phyloP scores from a whole-genome alignment of 2,797 vertebrate genomes.

The Oreortyx pictus region DNA sequence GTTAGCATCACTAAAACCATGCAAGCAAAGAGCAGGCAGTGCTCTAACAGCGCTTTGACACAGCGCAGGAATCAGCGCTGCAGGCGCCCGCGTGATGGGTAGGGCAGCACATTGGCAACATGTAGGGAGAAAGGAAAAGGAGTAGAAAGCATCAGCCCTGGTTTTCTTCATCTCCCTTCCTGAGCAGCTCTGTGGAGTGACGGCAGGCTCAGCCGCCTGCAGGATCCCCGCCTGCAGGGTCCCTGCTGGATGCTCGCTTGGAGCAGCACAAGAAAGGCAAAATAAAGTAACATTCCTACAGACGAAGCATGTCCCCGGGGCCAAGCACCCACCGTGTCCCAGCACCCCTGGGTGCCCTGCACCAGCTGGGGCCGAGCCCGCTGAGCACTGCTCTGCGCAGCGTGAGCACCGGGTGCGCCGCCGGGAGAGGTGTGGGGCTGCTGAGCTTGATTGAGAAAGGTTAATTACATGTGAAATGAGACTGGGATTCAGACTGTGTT shows the following conservation, averaged over 20 bases:
- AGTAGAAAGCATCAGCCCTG: rapidly evolving
- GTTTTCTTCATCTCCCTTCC: neutral
- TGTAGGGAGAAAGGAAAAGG: too few relatives aligned
- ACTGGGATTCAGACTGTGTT: slow-evolving; percentile 82
- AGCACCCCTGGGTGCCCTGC: neutral
- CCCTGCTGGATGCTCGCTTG: neutral
- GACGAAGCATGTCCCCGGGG: rapidly evolving
- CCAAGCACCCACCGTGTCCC: rapidly evolving
- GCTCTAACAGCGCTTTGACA: neutral
- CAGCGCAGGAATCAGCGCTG: neutral
- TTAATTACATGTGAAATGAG: slow-evolving; percentile 87
- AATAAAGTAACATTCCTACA: rapidly evolving
- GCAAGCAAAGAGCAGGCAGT: neutral
- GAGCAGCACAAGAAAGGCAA: rapidly evolving
- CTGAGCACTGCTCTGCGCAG: neutral
- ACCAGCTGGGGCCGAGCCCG: too few relatives aligned
- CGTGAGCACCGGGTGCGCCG: neutral
- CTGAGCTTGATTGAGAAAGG: slow-evolving; percentile 85
- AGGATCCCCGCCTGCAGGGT: neutral
- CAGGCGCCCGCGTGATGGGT: neutral
- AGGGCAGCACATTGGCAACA: neutral
- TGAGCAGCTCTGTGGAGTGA: neutral
- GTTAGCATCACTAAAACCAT: neutral
- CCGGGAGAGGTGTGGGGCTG: slow-evolving; percentile 73
- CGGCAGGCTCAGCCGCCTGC: neutral